Percentiles rank a stretch among this genome's conserved stretches.
phyloP scores from a whole-genome alignment of 2,113 vertebrate species.

The Anser cygnoides region DNA sequence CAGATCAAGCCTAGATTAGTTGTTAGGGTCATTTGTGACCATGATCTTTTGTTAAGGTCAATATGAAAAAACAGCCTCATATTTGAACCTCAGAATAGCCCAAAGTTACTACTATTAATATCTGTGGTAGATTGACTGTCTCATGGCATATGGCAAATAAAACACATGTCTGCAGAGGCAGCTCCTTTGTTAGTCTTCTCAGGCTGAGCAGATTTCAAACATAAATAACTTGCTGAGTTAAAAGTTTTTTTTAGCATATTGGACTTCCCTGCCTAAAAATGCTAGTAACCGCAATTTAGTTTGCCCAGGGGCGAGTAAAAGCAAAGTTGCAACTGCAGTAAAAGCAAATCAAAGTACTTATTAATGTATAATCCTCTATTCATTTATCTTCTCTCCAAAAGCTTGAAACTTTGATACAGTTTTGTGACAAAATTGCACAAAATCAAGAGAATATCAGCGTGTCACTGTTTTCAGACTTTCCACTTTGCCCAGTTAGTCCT shows the following conservation, averaged over 20 bases:
- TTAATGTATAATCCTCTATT: background rate
- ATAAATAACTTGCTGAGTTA: slow-evolving; percentile 45
- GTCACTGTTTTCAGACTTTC: background rate
- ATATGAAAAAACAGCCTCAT: slow-evolving; percentile 6
- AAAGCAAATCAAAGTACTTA: background rate
- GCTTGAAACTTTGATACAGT: background rate
- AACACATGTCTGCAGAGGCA: slow-evolving; percentile 39
- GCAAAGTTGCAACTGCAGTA: background rate
- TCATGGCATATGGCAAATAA: slow-evolving; percentile 32
- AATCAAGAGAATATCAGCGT: background rate
- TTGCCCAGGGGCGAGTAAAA: slow-evolving; percentile 9
- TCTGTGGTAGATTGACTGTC: slow-evolving; percentile 39
- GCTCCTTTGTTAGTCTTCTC: slow-evolving; percentile 51
- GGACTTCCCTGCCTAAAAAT: slow-evolving; percentile 30
- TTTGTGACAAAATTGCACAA: background rate
- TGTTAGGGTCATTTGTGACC: background rate
- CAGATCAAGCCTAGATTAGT: background rate
- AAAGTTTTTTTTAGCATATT: background rate
- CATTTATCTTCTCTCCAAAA: background rate
- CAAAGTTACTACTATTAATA: background rate
- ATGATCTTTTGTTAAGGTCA: slow-evolving; percentile 50
- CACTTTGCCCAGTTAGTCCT: background rate
- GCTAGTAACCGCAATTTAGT: background rate
- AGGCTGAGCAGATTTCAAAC: slow-evolving; percentile 64
- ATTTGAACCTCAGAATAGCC: slow-evolving; percentile 42